Base-by-base conservation (phyloP, 2,113 vertebrate species). In the Agapornis roseicollis region DNA sequence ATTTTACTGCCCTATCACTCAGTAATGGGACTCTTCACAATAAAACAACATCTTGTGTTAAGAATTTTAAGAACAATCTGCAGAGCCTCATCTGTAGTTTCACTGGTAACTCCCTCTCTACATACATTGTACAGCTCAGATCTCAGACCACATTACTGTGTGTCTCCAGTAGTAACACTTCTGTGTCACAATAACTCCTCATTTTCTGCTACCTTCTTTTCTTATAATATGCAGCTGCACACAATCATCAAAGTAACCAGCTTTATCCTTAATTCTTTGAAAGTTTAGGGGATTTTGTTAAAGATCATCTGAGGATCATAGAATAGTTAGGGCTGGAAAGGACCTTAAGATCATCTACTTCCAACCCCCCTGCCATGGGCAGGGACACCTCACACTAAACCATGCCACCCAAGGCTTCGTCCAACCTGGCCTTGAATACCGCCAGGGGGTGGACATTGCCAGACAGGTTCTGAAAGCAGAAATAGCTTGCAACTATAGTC, bases 141-240 rank as follows among this genome's bases (percentile, higher is more conserved):
- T 80, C 58, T 52, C 49, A 55, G 29, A 46, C 5, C 0, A 1
- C 4, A 1, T n/a, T 33, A 22, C 13, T 18, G 13, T 23, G 15
- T 53, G 17, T 8, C 50, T 56, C 33, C 44, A 66, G 14, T 8
- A 82, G 42, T 9, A 66, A 37, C 4, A 4, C 6, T 8, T 37
- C 73, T 22, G 49, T 50, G 11, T 33, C 50, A 11, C 8, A 3
- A 14, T 24, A 82, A 79, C 2, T 58, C 14, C 44, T 3, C 1
- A 33, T 46, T 29, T 85, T 44, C 61, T 55, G 42, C 6, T 13
- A 18, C 11, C 2, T 23, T 68, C 66, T 73, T 81, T 65, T 22
- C 24, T 60, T 47, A 8, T 8, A 29, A 37, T 7, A 47, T 0
- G 0, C 11, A 79, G 20, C 52, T 79, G 7, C 17, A 47, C 15